Base-by-base conservation (phyloP, 2,888 invertebrate genomes). In the Crioceris asparagi region DNA sequence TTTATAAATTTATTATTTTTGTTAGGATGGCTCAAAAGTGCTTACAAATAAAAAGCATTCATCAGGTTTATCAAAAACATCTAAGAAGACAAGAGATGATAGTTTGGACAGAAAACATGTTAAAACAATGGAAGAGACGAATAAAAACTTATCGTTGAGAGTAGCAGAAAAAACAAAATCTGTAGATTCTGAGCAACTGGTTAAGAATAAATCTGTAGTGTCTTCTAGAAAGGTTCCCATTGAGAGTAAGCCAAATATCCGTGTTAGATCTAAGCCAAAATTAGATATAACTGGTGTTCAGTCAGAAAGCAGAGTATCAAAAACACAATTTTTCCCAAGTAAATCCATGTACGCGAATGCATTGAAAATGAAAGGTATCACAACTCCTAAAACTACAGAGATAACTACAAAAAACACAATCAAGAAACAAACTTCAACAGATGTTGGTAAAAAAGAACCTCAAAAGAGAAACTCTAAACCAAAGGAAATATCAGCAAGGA, bases 261-360 rank as follows among this genome's bases (percentile, higher is more conserved):
- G 17, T 31, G 18, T 14, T 3, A 12, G 18, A 17, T 17, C 32
- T 3, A 41, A 12, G 16, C 10, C 17, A 5, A 21, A 29, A 31
- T 11, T 18, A 18, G 41, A 39, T 31, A 35, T 29, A 32, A 17
- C 35, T 25, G 32, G 23, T 3, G 14, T 38, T 23, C 45, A 54
- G 29, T 47, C 54, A 17, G 57, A 54, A 44, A 52, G 36, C 33
- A 52, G 58, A 49, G 54, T 62, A 15, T 50, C 52, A 17, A 61
- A 57, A 44, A 51, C 59, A 10, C 57, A 61, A 48, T 64, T 52
- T 53, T 63, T 61, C 48, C 64, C 64, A n/a, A 56, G 50, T 30
- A 61, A 61, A 48, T 50, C 50, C 39, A 52, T 61, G 45, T 60
- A 57, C 38, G 45, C 56, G 17, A 56, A 60, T 37, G 59, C 55